Evolutionary conservation across 2,113 vertebrate genomes (phyloP), one percentile per base, ranked within the genome.

Genomic region (Muscicapa adusta): DNA sequence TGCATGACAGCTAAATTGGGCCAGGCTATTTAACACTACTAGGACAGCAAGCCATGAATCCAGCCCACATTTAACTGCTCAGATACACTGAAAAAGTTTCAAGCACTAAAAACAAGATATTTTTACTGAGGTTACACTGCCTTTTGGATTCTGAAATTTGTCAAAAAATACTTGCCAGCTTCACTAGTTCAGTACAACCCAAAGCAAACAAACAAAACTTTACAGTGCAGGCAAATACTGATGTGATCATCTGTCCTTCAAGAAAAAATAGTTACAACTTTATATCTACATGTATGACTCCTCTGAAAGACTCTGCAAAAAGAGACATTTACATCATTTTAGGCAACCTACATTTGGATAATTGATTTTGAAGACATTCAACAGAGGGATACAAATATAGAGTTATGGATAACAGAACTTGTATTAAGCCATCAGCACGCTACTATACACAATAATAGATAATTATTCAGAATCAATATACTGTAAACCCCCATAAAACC

Each of bases 51-150:
- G 19, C 7, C 29, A 65, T 36, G 36, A 85, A 92, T 40, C 8
- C 0, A 1, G 47, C 26, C 33, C 23, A 15, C 1, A 1, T 43
- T n/a, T 63, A 82, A 45, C 18, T 74, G 18, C 53, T 45, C 29
- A 76, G 13, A 51, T 19, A 34, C 25, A 51, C 7, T 29, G 25
- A 36, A 47, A 58, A 74, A 5, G 18, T 56, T 78, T 50, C 47
- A 78, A 42, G 23, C 15, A 24, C 43, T 75, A 53, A 74, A 61
- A 92, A 24, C 31, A 88, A 63, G 23, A 28, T 11, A 50, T 19
- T 92, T 76, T 73, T 45, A 53, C 11, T 57, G 47, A 53, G 5
- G 33, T 58, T 47, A 66, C 17, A 28, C 28, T 50, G 23, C 8
- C 31, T 48, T 85, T 79, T 61, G 58, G 14, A 45, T 66, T 83